Evolutionary conservation across 2,113 vertebrate species (phyloP), one percentile per base, ranked within the genome.

Genomic region (Hemichromis elongatus): DNA sequence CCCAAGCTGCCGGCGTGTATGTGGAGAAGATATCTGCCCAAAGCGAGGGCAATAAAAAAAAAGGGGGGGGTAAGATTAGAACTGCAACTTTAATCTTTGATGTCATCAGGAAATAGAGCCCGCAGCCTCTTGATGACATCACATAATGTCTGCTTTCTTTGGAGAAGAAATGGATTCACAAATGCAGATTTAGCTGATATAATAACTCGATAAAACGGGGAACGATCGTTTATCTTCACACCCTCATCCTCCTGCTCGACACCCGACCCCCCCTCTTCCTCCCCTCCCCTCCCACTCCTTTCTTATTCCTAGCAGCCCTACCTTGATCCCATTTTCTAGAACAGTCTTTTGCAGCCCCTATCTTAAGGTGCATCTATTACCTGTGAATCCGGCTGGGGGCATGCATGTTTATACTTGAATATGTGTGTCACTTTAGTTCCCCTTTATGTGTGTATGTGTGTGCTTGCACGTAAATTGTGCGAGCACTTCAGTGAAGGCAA

Each of bases 61-160:
- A 12, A 61, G 4, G 35, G 18, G 6, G 18, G 21, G 4, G 10
- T 77, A 42, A 88, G 81, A 86, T 92, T 52, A 78, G 81, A 89
- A 73, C 85, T 78, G 40, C 70, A 89, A 90, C 82, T 93, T 82
- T 16, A 79, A 88, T 91, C 86, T 90, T 88, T 90, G 90, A 90
- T 93, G 88, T 88, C 86, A 83, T 91, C 80, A 89, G 78, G 40
- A 86, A 73, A 83, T 47, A 85, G 37, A 14, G 73, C 86, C 86
- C 33, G 82, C 89, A 92, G 93, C 89, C 40, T 86, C 82, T 79
- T 94, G 94, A 93, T 91, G 91, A 92, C 91, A 92, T 94, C 93
- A 93, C 83, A 83, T 77, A 87, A 68, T 30, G 16, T 24, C 24
- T 63, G 81, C 19, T 79, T 83, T 82, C 70, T 82, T 73, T 59